Evolutionary conservation across 2,797 vertebrate genomes (phyloP).

Genomic region (Amazona finschi): DNA sequence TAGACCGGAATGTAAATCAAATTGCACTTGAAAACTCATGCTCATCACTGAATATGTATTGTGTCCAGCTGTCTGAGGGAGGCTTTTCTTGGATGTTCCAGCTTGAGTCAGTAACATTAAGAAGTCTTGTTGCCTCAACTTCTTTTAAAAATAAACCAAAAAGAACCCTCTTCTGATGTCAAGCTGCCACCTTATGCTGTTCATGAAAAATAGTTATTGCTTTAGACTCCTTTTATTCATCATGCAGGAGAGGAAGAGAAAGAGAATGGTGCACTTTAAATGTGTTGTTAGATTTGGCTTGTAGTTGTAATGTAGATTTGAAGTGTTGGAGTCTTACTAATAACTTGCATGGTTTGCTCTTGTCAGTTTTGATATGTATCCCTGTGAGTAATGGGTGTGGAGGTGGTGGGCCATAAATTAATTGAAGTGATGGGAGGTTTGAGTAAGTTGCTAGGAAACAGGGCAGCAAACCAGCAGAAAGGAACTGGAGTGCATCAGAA

Average conservation of each 20-base stretch:
- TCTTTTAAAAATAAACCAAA: not conserved
- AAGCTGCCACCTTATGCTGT: not conserved
- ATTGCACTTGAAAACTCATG: not conserved
- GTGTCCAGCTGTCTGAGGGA: not conserved
- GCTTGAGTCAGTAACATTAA: constrained; percentile 4
- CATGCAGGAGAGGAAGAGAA: not conserved
- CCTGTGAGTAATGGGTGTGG: constrained; percentile 69
- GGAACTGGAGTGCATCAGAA: constrained; percentile 27
- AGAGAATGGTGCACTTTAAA: not conserved
- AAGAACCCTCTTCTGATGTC: not conserved
- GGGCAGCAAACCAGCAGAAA: constrained; percentile 39
- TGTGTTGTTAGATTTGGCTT: not conserved
- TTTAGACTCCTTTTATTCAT: constrained; percentile 3
- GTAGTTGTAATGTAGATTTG: not conserved
- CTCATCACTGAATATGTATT: not conserved
- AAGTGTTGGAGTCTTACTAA: constrained; percentile 7
- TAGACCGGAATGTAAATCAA: not conserved
- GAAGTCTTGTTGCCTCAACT: not conserved
- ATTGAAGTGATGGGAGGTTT: constrained; percentile 70
- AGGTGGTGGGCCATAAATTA: constrained; percentile 71
- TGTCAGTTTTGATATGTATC: constrained; percentile 43
- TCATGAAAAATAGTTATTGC: constrained; percentile 9
- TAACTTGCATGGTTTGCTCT: constrained; percentile 14
- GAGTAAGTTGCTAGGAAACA: constrained; percentile 81
- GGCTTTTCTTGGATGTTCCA: constrained; percentile 8